These are phyloP conservation scores for Diplodus puntazzo DNA, from an alignment of 2,797 vertebrate genomes.

Conservation along the genomic window DNA sequence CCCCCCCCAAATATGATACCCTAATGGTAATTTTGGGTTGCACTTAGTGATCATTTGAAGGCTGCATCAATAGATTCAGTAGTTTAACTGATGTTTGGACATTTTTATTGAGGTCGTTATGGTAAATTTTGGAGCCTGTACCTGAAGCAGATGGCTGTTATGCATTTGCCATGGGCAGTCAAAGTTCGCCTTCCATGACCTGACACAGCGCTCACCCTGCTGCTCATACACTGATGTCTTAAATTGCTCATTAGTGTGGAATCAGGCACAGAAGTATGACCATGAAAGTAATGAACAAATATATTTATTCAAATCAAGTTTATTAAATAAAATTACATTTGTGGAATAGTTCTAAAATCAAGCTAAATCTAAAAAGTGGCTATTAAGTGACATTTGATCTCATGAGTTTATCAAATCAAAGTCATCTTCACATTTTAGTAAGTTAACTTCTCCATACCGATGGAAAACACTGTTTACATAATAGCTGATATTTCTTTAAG, in stretches of 20 bases:
- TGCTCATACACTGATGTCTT: not conserved
- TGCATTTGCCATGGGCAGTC: conserved; percentile 3
- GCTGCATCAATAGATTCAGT: conserved; percentile 2
- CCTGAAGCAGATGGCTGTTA: conserved; percentile 36
- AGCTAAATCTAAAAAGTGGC: conserved; percentile 40
- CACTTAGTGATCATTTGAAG: conserved; percentile 22
- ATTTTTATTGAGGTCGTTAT: conserved; percentile 20
- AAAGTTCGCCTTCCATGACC: conserved; percentile 6
- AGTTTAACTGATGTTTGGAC: conserved; percentile 18
- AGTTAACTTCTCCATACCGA: conserved; percentile 18
- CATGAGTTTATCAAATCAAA: conserved; percentile 26
- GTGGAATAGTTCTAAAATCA: conserved; percentile 50
- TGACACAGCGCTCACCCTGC: conserved; percentile 1
- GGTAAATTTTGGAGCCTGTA: not conserved
- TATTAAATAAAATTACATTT: conserved; percentile 58
- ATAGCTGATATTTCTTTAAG: conserved; percentile 43
- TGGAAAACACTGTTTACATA: conserved; percentile 37
- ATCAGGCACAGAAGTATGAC: not conserved
- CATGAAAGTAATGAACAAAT: conserved; percentile 44
- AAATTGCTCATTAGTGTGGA: not conserved
- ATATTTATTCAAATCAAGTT: conserved; percentile 60
- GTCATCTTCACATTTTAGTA: conserved; percentile 32
- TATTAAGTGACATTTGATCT: conserved; percentile 22
- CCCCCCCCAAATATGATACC: not conserved
- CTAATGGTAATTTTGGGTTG: not conserved